Percentiles rank a stretch among this genome's conserved stretches.
phyloP scores from a whole-genome alignment of 2,113 vertebrate genomes.

The Calyptommatus sinebrachiatus region DNA sequence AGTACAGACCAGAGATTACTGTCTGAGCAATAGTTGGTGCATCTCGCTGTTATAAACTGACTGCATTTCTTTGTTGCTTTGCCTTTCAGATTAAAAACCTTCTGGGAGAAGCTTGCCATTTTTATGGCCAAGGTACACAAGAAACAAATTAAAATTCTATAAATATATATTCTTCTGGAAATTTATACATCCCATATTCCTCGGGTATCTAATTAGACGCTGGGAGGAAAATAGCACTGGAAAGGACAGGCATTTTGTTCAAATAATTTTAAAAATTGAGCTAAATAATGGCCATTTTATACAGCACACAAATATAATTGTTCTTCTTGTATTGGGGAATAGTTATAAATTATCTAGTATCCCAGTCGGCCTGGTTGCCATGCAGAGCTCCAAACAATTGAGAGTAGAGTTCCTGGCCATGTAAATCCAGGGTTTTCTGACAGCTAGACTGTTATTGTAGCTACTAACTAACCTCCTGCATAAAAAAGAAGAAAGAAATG shows the following conservation, averaged over 20 bases:
- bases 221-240: constrained; percentile 60
- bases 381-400: constrained; percentile 63
- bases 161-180: constrained; percentile 66
- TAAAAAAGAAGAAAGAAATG: constrained; percentile 45
- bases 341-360: constrained; percentile 69
- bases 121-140: constrained; percentile 57
- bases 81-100: constrained; percentile 61
- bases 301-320: constrained; percentile 68
- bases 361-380: constrained; percentile 62
- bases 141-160: constrained; percentile 69
- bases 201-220: constrained; percentile 68
- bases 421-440: constrained; percentile 62
- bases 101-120: constrained; percentile 39
- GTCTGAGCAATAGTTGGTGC: background rate
- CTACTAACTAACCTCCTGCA: constrained; percentile 66
- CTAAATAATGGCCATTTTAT: constrained; percentile 72
- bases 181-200: constrained; percentile 67
- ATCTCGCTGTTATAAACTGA: constrained; percentile 1
- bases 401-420: constrained; percentile 55
- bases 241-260: constrained; percentile 62
- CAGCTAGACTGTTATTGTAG: constrained; percentile 56
- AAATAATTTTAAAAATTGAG: constrained; percentile 68
- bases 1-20: background rate
- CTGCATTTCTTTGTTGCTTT: constrained; percentile 16
- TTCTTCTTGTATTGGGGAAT: constrained; percentile 65